Base-by-base conservation (phyloP, 2,888 invertebrate genomes). In the Elysia crispata region DNA sequence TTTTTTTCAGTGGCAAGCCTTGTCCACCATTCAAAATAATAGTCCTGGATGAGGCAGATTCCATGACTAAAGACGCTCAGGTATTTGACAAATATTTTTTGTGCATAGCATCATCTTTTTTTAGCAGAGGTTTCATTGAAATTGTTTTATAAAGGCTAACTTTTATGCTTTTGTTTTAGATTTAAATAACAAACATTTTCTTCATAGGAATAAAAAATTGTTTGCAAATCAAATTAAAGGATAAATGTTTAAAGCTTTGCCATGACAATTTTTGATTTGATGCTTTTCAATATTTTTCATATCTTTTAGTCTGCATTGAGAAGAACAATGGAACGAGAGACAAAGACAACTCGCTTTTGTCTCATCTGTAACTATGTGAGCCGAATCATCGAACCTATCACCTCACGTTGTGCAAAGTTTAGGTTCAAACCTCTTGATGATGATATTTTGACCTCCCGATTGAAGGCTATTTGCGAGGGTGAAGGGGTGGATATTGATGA, bases 301-400 rank as follows among this genome's bases (percentile, higher is more conserved):
- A 41, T 33, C 78, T 84, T 84, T 11, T 81, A 93, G 92, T 96
- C 99, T 15, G 99, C 99, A 0, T 93, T 99, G 28, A 95, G 99
- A 83, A 95, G 99, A 82, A 99, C 98, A 0, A 99, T 99, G 97
- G 99, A 99, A 91, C 96, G 96, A 87, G 96, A 99, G 92, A 96
- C 97, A 0, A 95, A 96, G 86, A 96, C 97, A 1, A 99, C 99
- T 0, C 94, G 99, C 69, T 99, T 99, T 93, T 99, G 99, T 92
- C 94, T 99, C 31, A 96, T 99, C 86, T 99, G 99, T 93, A 99
- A 99, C 92, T 99, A 99, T 92, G 96, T 99, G 0, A 98, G 98
- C 0, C 94, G 98, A 77, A 99, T 99, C 82, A 99, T 99, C 88
- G 97, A 98, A 83, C 99, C 99, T 0, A 95, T 99, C 67, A 98